phyloP scores from a whole-genome alignment of 2,888 invertebrate genomes.

The Cremastobaeus sp. region DNA sequence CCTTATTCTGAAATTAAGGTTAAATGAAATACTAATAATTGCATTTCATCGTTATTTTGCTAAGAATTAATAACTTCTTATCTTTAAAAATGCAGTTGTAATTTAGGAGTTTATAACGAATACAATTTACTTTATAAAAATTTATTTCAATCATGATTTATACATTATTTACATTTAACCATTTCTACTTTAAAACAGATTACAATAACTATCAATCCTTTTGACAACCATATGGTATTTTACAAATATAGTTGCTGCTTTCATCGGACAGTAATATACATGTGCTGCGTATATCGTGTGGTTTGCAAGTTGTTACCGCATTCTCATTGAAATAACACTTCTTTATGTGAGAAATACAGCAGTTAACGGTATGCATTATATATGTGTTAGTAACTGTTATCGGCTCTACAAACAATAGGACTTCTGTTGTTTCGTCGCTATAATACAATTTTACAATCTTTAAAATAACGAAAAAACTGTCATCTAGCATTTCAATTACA shows the following conservation, averaged over 20 bases:
- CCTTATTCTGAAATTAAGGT: too few species aligned
- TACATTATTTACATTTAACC: too few species aligned
- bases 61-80: too few species aligned
- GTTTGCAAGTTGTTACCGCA: not conserved
- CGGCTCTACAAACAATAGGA: conserved; percentile 8
- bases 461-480: conserved; percentile 3
- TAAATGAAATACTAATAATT: too few species aligned
- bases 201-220: conserved; percentile 3
- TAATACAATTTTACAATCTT: conserved; percentile 5
- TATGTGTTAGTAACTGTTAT: not conserved
- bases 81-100: too few species aligned
- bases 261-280: not conserved
- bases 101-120: too few species aligned
- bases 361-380: not conserved
- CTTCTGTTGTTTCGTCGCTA: not conserved
- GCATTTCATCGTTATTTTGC: too few species aligned
- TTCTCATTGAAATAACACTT: not conserved
- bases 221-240: conserved; percentile 15
- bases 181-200: too few species aligned
- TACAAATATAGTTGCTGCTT: conserved; percentile 2
- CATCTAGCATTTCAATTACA: not conserved
- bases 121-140: too few species aligned
- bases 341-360: conserved; percentile 8
- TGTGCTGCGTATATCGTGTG: conserved; percentile 1
- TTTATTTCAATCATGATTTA: too few species aligned